These are phyloP conservation scores for Psilopsiagon aymara DNA, from an alignment of 2,113 vertebrate species.

Conservation along the genomic window DNA sequence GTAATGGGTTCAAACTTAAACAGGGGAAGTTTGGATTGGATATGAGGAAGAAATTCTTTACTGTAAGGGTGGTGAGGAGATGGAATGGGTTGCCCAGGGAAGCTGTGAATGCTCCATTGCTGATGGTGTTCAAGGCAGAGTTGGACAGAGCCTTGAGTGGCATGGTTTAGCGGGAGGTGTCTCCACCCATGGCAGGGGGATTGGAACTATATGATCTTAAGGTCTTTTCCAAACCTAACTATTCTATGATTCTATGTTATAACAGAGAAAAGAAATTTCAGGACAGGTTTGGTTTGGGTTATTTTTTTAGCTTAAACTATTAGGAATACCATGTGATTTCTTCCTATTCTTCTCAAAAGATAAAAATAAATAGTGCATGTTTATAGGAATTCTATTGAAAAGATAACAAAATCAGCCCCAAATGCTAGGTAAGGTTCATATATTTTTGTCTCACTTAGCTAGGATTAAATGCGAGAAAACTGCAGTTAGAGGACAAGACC, in stretches of 20 bases:
- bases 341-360: background rate
- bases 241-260: background rate
- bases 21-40: too few species aligned
- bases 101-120: too few species aligned
- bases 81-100: too few species aligned
- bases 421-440: fast-evolving
- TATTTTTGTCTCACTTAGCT: background rate
- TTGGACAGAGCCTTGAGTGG: too few species aligned
- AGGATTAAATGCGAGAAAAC: background rate
- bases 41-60: too few species aligned
- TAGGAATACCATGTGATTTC: background rate
- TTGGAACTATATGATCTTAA: too few species aligned
- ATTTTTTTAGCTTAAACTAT: background rate
- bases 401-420: background rate
- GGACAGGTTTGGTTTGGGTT: background rate
- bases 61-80: too few species aligned
- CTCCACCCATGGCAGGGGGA: too few species aligned
- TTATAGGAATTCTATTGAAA: background rate
- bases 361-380: background rate
- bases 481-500: background rate
- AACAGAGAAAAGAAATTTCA: background rate
- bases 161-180: too few species aligned
- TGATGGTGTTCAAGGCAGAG: too few species aligned
- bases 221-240: too few species aligned
- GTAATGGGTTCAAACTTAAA: too few species aligned